Evolutionary conservation across 2,797 vertebrate genomes (phyloP).

Genomic region (Gastrophryne carolinensis): DNA sequence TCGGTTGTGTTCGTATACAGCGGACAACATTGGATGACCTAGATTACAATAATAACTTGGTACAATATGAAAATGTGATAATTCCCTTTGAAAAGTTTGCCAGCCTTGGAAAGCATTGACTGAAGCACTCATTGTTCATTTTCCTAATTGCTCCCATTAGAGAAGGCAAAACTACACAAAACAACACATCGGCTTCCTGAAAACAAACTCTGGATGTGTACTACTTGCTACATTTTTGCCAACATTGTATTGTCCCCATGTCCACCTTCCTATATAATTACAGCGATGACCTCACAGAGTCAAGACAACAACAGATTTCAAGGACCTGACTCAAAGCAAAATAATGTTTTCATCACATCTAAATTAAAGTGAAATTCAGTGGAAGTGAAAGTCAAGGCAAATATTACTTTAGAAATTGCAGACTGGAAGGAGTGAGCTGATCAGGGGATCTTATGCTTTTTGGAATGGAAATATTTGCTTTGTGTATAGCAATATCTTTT

Average conservation of each 20-base stretch:
- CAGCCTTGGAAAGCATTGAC: conserved; percentile 18
- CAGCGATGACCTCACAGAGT: not conserved
- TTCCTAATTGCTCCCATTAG: conserved; percentile 41
- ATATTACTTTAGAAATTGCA: too few relatives aligned
- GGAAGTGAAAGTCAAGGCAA: too few relatives aligned
- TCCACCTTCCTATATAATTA: not conserved
- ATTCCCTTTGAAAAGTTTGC: not conserved
- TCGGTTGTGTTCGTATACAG: too few relatives aligned
- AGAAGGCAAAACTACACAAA: conserved; percentile 20
- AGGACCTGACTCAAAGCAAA: not conserved
- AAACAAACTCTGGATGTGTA: conserved; percentile 20
- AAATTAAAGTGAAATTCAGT: too few relatives aligned
- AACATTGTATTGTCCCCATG: not conserved
- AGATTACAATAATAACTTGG: not conserved
- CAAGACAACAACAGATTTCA: not conserved
- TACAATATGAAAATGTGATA: not conserved
- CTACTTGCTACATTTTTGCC: conserved; percentile 17
- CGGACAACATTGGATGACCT: too few relatives aligned
- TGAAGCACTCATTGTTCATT: conserved; percentile 13
- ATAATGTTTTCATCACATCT: not conserved
- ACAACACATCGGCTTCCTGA: conserved; percentile 28
- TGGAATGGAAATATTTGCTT: too few relatives aligned
- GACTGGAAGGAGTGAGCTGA: too few relatives aligned
- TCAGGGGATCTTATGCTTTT: too few relatives aligned
- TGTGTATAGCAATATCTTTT: too few relatives aligned